A percentile compares a stretch with the other conserved stretches of the same genome.
Conservation (phyloP, 2,797 vertebrate genomes). For the Scomberomorus guttatus region DNA sequence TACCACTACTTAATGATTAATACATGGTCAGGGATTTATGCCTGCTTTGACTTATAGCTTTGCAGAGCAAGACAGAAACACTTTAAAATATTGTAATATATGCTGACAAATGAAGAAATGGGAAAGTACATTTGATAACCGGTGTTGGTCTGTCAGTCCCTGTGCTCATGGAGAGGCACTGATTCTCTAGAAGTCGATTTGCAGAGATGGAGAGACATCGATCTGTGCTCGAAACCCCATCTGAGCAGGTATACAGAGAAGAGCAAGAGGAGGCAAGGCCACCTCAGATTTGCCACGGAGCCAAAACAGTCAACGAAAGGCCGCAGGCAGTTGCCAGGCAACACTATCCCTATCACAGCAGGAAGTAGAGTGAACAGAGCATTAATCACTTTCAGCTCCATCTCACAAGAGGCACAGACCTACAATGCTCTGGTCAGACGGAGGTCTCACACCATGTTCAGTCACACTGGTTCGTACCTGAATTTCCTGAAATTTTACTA, state of each 20-base stretch:
- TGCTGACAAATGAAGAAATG: conserved; percentile 30
- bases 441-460: conserved; percentile 53
- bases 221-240: conserved; percentile 45
- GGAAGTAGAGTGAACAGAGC: conserved; percentile 79
- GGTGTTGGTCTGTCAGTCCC: background rate
- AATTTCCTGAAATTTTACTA: background rate
- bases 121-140: conserved; percentile 3
- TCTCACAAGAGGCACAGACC: conserved; percentile 65
- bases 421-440: conserved; percentile 46
- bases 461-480: conserved; percentile 10
- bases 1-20: conserved; percentile 40
- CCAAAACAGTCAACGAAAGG: conserved; percentile 78
- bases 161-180: background rate
- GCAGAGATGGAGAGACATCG: background rate
- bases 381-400: conserved; percentile 81
- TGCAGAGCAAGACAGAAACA: conserved; percentile 23
- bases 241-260: conserved; percentile 63
- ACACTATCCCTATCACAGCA: conserved; percentile 82
- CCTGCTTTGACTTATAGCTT: conserved; percentile 1
- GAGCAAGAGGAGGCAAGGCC: conserved; percentile 67
- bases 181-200: conserved; percentile 8
- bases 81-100: conserved; percentile 47
- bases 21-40: background rate
- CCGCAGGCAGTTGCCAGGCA: conserved; percentile 85
- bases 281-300: conserved; percentile 69